Percentiles rank a stretch among this genome's conserved stretches.
Conservation (phyloP, 2,797 vertebrate species). For the Esox masquinongy region DNA sequence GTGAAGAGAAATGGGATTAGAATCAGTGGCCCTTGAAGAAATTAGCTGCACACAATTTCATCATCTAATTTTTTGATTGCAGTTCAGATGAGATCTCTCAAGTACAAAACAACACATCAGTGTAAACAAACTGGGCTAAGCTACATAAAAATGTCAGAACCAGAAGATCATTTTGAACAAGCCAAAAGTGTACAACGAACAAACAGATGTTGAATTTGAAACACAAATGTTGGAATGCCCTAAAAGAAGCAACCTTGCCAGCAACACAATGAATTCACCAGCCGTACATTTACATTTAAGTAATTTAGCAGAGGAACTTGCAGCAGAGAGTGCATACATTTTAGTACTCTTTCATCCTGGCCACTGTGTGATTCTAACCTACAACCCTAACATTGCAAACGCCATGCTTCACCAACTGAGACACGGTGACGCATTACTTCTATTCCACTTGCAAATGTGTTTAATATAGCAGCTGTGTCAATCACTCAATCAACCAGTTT, state of each 20-base stretch:
- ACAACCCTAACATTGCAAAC: too few species aligned
- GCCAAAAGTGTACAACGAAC: background rate
- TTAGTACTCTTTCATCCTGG: too few species aligned
- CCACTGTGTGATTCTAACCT: too few species aligned
- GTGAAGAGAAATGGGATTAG: conserved; percentile 34
- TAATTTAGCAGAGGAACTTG: background rate
- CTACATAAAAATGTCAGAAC: too few species aligned
- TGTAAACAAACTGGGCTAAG: background rate
- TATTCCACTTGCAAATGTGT: too few species aligned
- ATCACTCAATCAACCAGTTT: too few species aligned
- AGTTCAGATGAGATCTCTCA: conserved; percentile 28
- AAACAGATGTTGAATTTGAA: background rate
- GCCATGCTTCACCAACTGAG: too few species aligned
- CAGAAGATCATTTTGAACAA: background rate
- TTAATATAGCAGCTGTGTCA: too few species aligned
- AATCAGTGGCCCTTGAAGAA: conserved; percentile 15
- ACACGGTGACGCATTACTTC: too few species aligned
- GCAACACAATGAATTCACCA: background rate
- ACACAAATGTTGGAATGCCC: background rate
- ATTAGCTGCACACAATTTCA: conserved; percentile 9
- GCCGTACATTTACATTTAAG: background rate
- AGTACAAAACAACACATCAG: conserved; percentile 12
- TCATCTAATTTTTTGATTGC: conserved; percentile 14
- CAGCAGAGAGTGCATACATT: too few species aligned
- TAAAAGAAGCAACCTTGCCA: background rate